Evolutionary conservation across 2,888 invertebrate species (phyloP), one percentile per base, ranked within the genome.

Genomic region (Patella depressa): DNA sequence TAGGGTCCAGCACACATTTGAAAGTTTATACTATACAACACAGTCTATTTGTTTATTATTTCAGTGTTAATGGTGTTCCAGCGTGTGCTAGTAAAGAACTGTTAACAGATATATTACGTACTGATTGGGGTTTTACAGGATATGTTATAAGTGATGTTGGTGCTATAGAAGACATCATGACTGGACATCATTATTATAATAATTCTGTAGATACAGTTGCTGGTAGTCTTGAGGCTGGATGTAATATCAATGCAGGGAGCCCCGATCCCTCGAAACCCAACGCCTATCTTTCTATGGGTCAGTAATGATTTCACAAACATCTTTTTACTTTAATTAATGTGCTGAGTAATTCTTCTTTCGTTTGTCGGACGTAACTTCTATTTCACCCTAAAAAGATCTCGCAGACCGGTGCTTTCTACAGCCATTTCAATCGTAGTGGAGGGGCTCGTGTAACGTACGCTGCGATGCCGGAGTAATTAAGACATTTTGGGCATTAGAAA

Each of bases 121-220:
- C 79, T 17, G 85, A 85, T 69, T 89, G 88, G 87, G 86, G 86
- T 17, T 89, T 88, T 78, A 82, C 77, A 54, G 89, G 89, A 12
- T 89, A 87, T 69, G 85, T 89, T 7, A 85, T 89, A 72, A 88
- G 89, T 79, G 89, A 89, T 70, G 86, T 86, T 72, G 87, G 84
- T 29, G 89, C 89, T 7, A 84, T 89, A 3, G 84, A 85, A 71
- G 85, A 84, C 76, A 83, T 89, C 55, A 84, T 86, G 9, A 73
- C 81, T 1, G 82, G 78, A 53, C 87, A 88, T 72, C 81, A 85
- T 34, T 89, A 87, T 79, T 79, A 79, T 45, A 86, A 83, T 59
- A 84, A 79, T 54, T 81, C 82, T 24, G 81, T 84, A 78, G 84
- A 87, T 71, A 85, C 86, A 2, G 83, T 81, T 9, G 83, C 86